Evolutionary conservation across 1,140 invertebrate species (phyloP), one percentile per base, ranked within the genome.

Genomic region (Polypedilum vanderplanki): DNA sequence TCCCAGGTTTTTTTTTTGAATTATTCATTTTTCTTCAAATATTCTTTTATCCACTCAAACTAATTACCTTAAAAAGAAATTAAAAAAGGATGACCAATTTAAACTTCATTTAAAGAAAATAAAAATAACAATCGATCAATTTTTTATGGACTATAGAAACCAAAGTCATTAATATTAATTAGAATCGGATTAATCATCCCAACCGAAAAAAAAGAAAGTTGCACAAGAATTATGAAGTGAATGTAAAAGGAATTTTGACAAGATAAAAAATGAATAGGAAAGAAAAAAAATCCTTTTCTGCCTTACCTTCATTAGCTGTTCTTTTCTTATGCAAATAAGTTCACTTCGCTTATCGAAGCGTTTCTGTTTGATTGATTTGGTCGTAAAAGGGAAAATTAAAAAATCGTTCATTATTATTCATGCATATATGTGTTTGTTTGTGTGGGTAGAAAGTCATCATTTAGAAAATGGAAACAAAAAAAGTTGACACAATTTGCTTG

Each of bases 341-440:
- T 33, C 24, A 12, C n/a, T 57, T 57, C n/a, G n/a, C 65, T 70
- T 70, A 70, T 70, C 65, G 20, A 70, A 70, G 7, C 7, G 15
- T 70, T 70, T 70, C 65, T 70, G 4, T 70, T 70, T 70, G 65
- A 70, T 70, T 70, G 65, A 70, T 70, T 70, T 70, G 65, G n/a
- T 70, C 3, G 10, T 18, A 5, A 5, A 20, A 18, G 65, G 17
- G 65, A 70, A 70, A 57, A 57, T 57, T 57, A 57, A 70, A 70
- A 70, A 70, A 70, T 70, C 65, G 18, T 70, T 70, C 65, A 70
- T 67, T 67, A 67, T 67, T 20, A 17, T 67, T 67, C 64, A 1
- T 4, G 64, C 64, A 67, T 46, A 10, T 46, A 10, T 15, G 41
- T 15, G 41, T 46, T 8, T 46, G 7, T 46, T 10, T 57, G 46